phyloP scores from a whole-genome alignment of 2,888 invertebrate species.

The Caradrina kadenii region DNA sequence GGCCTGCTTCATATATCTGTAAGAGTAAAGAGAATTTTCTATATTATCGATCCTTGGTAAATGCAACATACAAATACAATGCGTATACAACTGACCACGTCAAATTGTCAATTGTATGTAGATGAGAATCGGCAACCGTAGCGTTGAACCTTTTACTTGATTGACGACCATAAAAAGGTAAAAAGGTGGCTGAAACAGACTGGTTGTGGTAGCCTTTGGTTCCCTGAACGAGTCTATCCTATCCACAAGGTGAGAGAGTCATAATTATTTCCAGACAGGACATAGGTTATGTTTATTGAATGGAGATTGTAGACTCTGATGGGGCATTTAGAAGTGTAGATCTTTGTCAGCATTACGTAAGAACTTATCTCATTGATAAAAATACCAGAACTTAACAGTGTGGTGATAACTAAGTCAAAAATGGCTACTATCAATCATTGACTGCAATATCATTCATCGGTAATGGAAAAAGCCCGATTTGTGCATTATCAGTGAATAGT shows the following conservation, averaged over 20 bases:
- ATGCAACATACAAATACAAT: too few species aligned
- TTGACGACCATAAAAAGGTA: neutral
- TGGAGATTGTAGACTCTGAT: neutral
- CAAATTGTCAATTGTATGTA: too few species aligned
- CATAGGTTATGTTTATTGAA: neutral
- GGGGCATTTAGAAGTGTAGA: neutral
- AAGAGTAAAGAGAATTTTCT: slow-evolving; percentile 56
- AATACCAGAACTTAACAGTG: neutral
- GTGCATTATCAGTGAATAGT: slow-evolving; percentile 2
- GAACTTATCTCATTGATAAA: slow-evolving; percentile 18
- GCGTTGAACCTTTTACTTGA: too few species aligned
- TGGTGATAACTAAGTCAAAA: slow-evolving; percentile 2
- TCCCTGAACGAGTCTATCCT: too few species aligned
- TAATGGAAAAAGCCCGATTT: slow-evolving; percentile 17
- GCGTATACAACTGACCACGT: neutral
- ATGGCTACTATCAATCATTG: slow-evolving; percentile 8
- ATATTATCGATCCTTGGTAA: neutral
- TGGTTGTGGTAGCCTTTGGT: neutral
- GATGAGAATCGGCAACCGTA: too few species aligned
- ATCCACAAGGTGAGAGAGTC: too few species aligned
- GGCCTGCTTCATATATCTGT: slow-evolving; percentile 94
- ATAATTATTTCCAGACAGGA: too few species aligned
- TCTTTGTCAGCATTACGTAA: neutral
- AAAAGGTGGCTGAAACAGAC: neutral
- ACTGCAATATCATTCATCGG: slow-evolving; percentile 3